A percentile compares a stretch with the other conserved stretches of the same genome.
Evolutionary conservation across 2,888 invertebrate genomes (phyloP).

Genomic region (Xestobium rufovillosum): DNA sequence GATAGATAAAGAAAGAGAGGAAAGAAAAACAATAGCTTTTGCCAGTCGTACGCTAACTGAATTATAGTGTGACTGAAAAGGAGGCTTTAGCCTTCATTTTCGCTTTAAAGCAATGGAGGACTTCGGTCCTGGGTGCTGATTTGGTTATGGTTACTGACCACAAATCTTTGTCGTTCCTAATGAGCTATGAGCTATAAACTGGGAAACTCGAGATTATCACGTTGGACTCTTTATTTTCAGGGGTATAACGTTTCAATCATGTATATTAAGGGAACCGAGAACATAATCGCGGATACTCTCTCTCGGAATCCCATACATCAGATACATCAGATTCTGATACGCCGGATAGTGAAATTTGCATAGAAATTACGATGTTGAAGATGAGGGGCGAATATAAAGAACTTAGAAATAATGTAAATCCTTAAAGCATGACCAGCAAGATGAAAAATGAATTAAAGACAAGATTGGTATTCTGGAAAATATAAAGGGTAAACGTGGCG

Average conservation of each 20-base stretch:
- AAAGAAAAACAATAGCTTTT: conserved; percentile 10
- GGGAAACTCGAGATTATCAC: conserved; percentile 4
- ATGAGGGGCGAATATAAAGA: too few species aligned
- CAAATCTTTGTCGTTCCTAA: conserved; percentile 5
- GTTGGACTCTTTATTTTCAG: conserved; percentile 11
- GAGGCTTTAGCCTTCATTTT: conserved; percentile 9
- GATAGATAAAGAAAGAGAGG: not conserved
- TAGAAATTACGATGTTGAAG: too few species aligned
- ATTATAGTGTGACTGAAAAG: conserved; percentile 11
- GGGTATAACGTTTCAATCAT: conserved; percentile 10
- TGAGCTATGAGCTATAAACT: conserved; percentile 7
- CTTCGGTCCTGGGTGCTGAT: not conserved
- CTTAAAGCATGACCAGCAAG: too few species aligned
- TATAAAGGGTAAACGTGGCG: not conserved
- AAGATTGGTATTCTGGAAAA: not conserved
- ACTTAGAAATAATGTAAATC: too few species aligned
- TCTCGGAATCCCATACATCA: too few species aligned
- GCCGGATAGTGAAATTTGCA: too few species aligned
- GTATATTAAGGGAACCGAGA: too few species aligned
- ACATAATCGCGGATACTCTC: too few species aligned
- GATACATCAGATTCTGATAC: too few species aligned
- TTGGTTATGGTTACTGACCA: conserved; percentile 8
- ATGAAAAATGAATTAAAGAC: too few species aligned
- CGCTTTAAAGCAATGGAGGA: conserved; percentile 5
- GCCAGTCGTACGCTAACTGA: conserved; percentile 9